Conservation (phyloP, 2,797 vertebrate species). For the Carapus acus region DNA sequence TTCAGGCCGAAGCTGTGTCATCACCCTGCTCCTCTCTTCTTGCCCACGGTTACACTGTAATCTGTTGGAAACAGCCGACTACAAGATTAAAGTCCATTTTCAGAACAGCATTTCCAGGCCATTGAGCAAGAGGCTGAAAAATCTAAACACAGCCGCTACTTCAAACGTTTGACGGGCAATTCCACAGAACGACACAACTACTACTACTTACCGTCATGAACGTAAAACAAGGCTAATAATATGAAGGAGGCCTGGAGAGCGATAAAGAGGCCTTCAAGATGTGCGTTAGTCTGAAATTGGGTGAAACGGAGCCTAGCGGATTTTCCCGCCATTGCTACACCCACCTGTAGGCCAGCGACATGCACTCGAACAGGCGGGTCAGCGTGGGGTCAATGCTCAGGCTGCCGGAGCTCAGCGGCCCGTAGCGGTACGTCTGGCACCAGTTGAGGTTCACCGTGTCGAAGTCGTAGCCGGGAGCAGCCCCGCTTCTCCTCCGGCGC, state of each 20-base stretch:
- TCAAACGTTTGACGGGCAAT: neutral
- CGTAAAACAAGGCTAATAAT: too few species aligned
- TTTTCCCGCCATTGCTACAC: too few species aligned
- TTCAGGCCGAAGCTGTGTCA: too few species aligned
- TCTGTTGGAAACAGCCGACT: slow-evolving; percentile 56
- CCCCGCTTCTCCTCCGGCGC: slow-evolving; percentile 68
- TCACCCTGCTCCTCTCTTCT: slow-evolving; percentile 26
- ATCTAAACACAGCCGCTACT: slow-evolving; percentile 2
- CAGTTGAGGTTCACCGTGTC: slow-evolving; percentile 71
- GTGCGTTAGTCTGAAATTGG: too few species aligned
- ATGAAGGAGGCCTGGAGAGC: too few species aligned
- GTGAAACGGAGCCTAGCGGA: too few species aligned
- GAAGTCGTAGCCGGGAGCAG: slow-evolving; percentile 61
- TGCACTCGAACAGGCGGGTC: slow-evolving; percentile 93
- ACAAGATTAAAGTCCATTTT: slow-evolving; percentile 72
- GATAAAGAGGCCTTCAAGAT: too few species aligned
- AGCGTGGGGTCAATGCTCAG: slow-evolving; percentile 91
- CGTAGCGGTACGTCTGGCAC: slow-evolving; percentile 77
- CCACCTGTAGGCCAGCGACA: slow-evolving; percentile 98
- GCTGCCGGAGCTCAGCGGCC: slow-evolving; percentile 71
- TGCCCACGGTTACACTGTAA: slow-evolving; percentile 57
- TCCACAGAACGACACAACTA: neutral
- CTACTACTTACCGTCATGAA: too few species aligned
- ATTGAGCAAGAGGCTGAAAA: slow-evolving; percentile 55
- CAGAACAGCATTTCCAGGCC: slow-evolving; percentile 49